These are phyloP conservation scores for Monopterus albus DNA, from an alignment of 2,113 vertebrate genomes.

Conservation along the genomic window DNA sequence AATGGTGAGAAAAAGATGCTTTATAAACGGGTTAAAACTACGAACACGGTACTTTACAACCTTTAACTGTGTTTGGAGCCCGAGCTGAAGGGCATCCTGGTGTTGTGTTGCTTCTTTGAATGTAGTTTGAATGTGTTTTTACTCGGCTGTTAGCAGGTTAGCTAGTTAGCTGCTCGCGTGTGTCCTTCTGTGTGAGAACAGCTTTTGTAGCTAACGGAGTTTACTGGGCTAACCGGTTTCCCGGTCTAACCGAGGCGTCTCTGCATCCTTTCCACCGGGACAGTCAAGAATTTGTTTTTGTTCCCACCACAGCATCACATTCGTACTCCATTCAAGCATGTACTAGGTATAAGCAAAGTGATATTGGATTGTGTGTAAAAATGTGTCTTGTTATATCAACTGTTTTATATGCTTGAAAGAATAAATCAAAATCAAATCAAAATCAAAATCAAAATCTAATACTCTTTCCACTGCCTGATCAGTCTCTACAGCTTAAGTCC, in stretches of 20 bases:
- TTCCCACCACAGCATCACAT: too few species aligned
- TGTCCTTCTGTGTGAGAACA: conserved; percentile 44
- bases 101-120: background rate
- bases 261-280: background rate
- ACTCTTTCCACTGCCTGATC: too few species aligned
- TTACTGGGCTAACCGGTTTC: background rate
- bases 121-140: background rate
- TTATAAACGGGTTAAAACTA: background rate
- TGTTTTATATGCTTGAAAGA: too few species aligned
- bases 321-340: too few species aligned
- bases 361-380: too few species aligned
- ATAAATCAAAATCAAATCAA: too few species aligned
- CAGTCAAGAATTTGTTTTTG: background rate
- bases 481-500: too few species aligned
- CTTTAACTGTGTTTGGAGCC: background rate
- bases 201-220: background rate
- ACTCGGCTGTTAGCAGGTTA: conserved; percentile 28
- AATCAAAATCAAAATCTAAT: too few species aligned
- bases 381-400: too few species aligned
- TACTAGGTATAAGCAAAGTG: too few species aligned
- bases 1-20: conserved; percentile 73
- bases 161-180: background rate
- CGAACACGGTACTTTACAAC: rapidly evolving
- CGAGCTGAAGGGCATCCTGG: too few species aligned
- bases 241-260: background rate